phyloP scores from a whole-genome alignment of 2,113 vertebrate species.

The Pampusana beccarii region DNA sequence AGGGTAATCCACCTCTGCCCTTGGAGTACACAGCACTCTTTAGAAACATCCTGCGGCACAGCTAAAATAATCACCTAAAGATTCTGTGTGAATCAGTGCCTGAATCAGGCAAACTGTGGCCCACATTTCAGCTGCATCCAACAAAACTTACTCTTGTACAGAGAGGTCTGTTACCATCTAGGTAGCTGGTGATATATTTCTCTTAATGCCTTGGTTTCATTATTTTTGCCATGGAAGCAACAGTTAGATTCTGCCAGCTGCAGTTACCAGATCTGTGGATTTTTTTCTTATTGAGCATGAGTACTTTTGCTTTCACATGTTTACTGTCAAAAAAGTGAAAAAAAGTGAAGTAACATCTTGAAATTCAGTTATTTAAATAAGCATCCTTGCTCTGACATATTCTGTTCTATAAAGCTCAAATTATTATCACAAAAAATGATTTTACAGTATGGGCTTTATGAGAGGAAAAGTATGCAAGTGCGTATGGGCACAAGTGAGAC shows the following conservation, averaged over 20 bases:
- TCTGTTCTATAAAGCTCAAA: background rate
- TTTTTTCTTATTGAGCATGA: background rate
- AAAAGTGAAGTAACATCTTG: background rate
- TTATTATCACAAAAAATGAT: background rate
- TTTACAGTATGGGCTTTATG: background rate
- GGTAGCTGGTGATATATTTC: background rate
- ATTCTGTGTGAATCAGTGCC: background rate
- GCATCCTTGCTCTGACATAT: background rate
- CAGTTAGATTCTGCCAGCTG: background rate
- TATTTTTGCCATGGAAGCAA: background rate
- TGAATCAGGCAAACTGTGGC: background rate
- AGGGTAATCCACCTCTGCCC: background rate
- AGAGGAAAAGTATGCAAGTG: background rate
- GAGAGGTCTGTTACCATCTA: background rate
- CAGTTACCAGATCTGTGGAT: background rate
- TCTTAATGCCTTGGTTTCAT: background rate
- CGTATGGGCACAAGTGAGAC: background rate
- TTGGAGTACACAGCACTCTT: background rate
- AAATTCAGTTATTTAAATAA: background rate
- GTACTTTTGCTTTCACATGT: background rate
- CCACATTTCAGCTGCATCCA: background rate
- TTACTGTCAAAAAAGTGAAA: background rate
- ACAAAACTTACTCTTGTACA: background rate
- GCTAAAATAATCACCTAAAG: background rate
- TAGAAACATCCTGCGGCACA: background rate